phyloP scores from a whole-genome alignment of 2,888 invertebrate species.

The Zaprionus bogoriensis region DNA sequence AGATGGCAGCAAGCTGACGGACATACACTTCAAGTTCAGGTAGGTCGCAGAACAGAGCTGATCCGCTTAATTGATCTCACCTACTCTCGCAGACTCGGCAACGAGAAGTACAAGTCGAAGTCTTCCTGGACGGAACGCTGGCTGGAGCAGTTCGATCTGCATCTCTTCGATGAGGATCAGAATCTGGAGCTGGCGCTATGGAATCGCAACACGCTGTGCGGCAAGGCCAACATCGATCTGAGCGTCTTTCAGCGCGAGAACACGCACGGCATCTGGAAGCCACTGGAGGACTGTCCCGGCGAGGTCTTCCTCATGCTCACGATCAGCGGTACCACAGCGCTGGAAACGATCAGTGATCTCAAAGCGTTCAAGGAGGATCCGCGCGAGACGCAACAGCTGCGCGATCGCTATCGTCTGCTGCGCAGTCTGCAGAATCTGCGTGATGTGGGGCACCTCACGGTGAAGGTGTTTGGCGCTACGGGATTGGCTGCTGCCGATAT shows the following conservation, averaged over 20 bases:
- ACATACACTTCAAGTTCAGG: conserved; percentile 98
- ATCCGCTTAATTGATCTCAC: not conserved
- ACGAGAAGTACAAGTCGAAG: conserved; percentile 98
- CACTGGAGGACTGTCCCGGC: conserved; percentile 93
- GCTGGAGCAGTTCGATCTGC: conserved; percentile 98
- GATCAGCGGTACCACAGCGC: conserved; percentile 96
- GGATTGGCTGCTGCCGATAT: conserved; percentile 97
- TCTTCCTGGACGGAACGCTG: conserved; percentile 93
- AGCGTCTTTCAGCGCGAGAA: conserved; percentile 92
- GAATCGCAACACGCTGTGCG: conserved; percentile 83
- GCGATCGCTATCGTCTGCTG: conserved; percentile 85
- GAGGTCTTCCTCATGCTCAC: conserved; percentile 94
- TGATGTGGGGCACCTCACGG: conserved; percentile 96
- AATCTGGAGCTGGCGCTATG: conserved; percentile 95
- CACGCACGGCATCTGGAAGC: conserved; percentile 94
- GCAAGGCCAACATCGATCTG: conserved; percentile 93
- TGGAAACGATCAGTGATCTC: conserved; percentile 95
- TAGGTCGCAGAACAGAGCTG: conserved; percentile 83
- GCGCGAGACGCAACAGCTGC: conserved; percentile 86
- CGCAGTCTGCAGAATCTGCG: conserved; percentile 88
- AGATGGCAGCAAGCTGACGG: conserved; percentile 91
- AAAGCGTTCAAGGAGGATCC: conserved; percentile 92
- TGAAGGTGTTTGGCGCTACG: conserved; percentile 93
- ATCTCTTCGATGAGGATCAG: conserved; percentile 97
- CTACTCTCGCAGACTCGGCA: conserved; percentile 88